Evolutionary conservation across 2,888 invertebrate genomes (phyloP), one percentile per base, ranked within the genome.

Genomic region (Melanchra persicariae): DNA sequence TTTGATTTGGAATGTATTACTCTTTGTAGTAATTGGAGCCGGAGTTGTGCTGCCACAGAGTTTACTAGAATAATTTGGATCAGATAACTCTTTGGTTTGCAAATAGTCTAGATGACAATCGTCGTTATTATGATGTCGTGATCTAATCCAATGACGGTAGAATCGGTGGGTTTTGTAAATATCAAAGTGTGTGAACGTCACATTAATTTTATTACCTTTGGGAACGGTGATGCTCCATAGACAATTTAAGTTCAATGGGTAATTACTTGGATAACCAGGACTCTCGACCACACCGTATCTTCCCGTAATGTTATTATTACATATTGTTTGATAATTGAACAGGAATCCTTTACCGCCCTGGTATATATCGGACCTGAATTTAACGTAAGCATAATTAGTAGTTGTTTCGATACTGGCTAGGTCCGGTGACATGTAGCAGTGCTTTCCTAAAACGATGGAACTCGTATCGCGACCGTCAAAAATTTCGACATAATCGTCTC

Each of bases 271-370:
- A 90, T 97, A 99, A 88, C 98, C 98, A 0, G 98, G 98, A 86
- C 98, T 98, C 91, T 99, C 99, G 70, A 99, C 98, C 12, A 97
- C 97, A 19, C 98, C 98, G 81, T 96, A 94, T 86, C 96, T 97
- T 7, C 98, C 98, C 26, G 91, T 96, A 43, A 98, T 57, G 64
- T 95, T 96, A 69, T 95, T 97, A 76, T 97, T 95, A 89, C 98
- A 98, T 96, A 98, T 93, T 85, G 98, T 97, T 59, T 94, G 91
- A 90, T 98, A 99, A 84, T 97, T 97, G 0, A 99, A 91, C 69
- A 97, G 96, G 89, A 99, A 99, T 40, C 99, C 99, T 85, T 97
- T 97, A 1, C 96, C 97, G 66, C 95, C 91, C 54, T 95, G 93
- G 59, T 96, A 97, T 40, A 95, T 90, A 91, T 98, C 98, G 0